These are phyloP conservation scores for Lasioglossum zephyrum DNA, from an alignment of 2,888 invertebrate species.

Conservation along the genomic window DNA sequence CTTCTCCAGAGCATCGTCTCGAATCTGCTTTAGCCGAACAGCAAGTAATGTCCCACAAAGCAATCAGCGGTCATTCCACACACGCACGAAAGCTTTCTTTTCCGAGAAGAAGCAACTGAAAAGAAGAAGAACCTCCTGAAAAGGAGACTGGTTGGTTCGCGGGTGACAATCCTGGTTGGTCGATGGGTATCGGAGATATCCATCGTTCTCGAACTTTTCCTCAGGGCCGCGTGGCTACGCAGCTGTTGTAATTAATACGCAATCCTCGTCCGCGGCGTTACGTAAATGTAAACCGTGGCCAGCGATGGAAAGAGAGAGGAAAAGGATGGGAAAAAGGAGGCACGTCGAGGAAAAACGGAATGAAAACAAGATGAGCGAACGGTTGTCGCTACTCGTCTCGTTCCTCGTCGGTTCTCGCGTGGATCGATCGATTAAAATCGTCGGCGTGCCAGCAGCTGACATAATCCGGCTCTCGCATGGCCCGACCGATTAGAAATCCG, in stretches of 20 bases:
- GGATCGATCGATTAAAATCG: conserved; percentile 60
- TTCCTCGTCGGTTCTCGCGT: conserved; percentile 7
- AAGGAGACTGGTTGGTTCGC: neutral
- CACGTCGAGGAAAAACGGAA: conserved; percentile 18
- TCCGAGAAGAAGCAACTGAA: neutral
- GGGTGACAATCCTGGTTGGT: neutral
- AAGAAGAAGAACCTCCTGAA: neutral
- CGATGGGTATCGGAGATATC: conserved; percentile 26
- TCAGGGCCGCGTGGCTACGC: conserved; percentile 33
- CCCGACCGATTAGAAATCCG: conserved; percentile 64
- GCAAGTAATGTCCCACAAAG: neutral
- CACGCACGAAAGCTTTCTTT: neutral
- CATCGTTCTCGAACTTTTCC: conserved; percentile 26
- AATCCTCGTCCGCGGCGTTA: conserved; percentile 43
- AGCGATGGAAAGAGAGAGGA: neutral
- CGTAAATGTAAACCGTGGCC: conserved; percentile 35
- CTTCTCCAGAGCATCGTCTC: no score
- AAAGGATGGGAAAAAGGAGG: neutral
- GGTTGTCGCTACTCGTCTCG: neutral
- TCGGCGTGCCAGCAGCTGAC: conserved; percentile 48
- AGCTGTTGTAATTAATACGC: conserved; percentile 53
- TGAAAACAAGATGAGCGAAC: conserved; percentile 8
- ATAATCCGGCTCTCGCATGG: conserved; percentile 55
- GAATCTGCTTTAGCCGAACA: neutral
- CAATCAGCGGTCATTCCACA: neutral